Evolutionary conservation across 2,797 vertebrate genomes (phyloP).

Genomic region (Fundulus diaphanus): DNA sequence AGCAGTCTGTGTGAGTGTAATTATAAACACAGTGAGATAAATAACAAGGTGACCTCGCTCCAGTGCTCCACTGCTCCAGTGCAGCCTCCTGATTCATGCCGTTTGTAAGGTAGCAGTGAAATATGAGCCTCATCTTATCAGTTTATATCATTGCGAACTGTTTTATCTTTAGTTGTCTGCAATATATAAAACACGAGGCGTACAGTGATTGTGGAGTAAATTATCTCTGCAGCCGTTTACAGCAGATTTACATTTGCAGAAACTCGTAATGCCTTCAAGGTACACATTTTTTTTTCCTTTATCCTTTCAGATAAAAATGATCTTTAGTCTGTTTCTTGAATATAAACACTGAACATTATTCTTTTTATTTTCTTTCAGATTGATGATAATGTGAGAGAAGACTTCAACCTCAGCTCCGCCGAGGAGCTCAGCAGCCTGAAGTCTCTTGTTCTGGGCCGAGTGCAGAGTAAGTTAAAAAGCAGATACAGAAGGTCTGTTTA

Average conservation of each 20-base stretch:
- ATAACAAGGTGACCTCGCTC: conserved; percentile 59
- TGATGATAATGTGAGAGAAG: conserved; percentile 83
- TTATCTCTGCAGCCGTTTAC: conserved; percentile 9
- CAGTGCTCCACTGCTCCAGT: too few relatives aligned
- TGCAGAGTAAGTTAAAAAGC: conserved; percentile 80
- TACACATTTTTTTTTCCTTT: not conserved
- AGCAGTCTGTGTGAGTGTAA: conserved; percentile 20
- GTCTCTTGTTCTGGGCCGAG: conserved; percentile 86
- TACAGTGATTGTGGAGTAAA: not conserved
- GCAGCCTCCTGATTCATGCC: conserved; percentile 24
- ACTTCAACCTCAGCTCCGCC: conserved; percentile 86
- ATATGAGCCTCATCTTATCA: conserved; percentile 33
- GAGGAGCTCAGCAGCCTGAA: conserved; percentile 88
- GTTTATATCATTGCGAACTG: conserved; percentile 11
- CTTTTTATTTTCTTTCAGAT: conserved; percentile 75
- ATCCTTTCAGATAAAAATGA: not conserved
- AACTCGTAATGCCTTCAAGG: not conserved
- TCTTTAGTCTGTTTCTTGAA: not conserved
- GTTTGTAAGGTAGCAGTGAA: conserved; percentile 22
- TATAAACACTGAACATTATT: not conserved
- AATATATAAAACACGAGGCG: not conserved
- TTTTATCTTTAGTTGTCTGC: conserved; percentile 6
- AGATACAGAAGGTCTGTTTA: not conserved
- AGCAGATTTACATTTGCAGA: not conserved
- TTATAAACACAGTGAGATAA: conserved; percentile 45